A percentile compares a stretch with the other conserved stretches of the same genome.
These are phyloP conservation scores for Aldabrachelys gigantea DNA, from an alignment of 2,113 vertebrate genomes.

Conservation along the genomic window DNA sequence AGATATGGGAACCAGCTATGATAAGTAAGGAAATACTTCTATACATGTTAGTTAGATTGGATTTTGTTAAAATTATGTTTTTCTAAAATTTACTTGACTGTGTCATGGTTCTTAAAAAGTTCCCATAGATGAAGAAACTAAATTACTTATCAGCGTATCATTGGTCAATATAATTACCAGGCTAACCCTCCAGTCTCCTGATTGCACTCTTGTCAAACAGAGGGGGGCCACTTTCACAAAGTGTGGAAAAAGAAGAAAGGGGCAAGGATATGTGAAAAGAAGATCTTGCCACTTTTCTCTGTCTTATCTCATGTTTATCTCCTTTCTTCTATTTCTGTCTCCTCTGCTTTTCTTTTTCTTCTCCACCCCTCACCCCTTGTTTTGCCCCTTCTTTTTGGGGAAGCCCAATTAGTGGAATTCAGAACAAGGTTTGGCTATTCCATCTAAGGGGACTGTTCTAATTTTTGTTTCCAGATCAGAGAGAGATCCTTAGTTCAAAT, in stretches of 20 bases:
- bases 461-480: not conserved
- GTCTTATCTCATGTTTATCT: not conserved
- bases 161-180: too few relatives aligned
- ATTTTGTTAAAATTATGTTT: too few relatives aligned
- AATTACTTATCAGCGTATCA: too few relatives aligned
- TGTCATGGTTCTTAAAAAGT: too few relatives aligned
- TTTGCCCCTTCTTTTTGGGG: not conserved
- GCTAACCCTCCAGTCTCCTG: not conserved
- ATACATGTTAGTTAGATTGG: too few relatives aligned
- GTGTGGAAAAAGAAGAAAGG: not conserved
- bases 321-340: not conserved
- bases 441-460: not conserved
- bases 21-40: not conserved
- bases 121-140: too few relatives aligned
- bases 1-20: not conserved
- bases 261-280: not conserved
- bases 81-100: too few relatives aligned
- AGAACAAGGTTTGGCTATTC: not conserved
- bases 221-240: not conserved
- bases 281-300: not conserved
- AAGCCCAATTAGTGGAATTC: not conserved
- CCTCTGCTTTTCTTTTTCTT: not conserved
- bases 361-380: not conserved
- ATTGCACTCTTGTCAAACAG: not conserved
- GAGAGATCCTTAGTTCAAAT: not conserved